These are phyloP conservation scores for Anthopleura xanthogrammica DNA, from an alignment of 92 coral and sea anemone species.

Conservation along the genomic window DNA sequence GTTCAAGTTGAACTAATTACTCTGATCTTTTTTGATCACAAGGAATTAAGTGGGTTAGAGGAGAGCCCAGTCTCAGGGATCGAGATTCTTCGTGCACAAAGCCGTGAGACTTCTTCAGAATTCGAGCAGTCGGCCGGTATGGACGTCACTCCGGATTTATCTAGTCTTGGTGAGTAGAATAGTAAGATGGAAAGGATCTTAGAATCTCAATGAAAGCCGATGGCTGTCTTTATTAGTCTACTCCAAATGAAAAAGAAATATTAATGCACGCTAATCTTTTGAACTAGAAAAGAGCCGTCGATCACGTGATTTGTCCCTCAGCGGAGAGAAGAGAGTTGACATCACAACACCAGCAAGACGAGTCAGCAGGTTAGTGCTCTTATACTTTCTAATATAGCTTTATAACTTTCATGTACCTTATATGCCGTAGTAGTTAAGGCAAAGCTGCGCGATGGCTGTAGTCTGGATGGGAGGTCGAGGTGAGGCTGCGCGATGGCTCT, in stretches of 20 bases:
- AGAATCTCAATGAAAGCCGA: too few relatives aligned
- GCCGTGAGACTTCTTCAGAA: constrained; percentile 36
- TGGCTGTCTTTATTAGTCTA: too few relatives aligned
- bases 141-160: constrained; percentile 54
- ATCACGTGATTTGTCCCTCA: constrained; percentile 39
- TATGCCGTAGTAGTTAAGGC: neutral
- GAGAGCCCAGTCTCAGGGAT: constrained; percentile 37
- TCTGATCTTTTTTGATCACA: neutral
- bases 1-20: neutral
- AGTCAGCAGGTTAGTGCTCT: constrained; percentile 18
- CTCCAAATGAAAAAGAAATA: neutral
- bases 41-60: constrained; percentile 30
- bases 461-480: neutral
- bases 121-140: constrained; percentile 51
- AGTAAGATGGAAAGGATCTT: neutral
- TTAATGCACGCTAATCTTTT: neutral
- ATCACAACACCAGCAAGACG: constrained; percentile 18
- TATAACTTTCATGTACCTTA: too few relatives aligned
- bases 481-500: neutral
- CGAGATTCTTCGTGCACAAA: constrained; percentile 44
- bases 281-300: constrained; percentile 27
- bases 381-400: neutral
- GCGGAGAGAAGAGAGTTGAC: constrained; percentile 35
- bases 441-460: neutral
- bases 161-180: constrained; percentile 7